A percentile compares a stretch with the other conserved stretches of the same genome.
phyloP scores from a whole-genome alignment of 2,113 vertebrate genomes.

The Lathamus discolor region DNA sequence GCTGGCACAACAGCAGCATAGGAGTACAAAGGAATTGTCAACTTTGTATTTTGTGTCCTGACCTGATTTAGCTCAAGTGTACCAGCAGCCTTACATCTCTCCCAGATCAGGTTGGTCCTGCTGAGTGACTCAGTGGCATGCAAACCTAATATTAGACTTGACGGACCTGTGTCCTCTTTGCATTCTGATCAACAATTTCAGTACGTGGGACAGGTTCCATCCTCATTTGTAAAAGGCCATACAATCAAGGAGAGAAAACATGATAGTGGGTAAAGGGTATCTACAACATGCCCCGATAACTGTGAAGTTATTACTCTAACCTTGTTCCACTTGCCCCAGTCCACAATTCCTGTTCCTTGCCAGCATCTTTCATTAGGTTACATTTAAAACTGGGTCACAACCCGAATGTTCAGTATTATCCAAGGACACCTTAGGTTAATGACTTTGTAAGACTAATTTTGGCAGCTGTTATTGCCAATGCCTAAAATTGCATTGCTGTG shows the following conservation, averaged over 20 bases:
- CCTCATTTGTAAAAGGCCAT: background rate
- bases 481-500: background rate
- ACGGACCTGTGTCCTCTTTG: background rate
- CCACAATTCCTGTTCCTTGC: background rate
- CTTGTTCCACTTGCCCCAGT: background rate
- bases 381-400: background rate
- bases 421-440: background rate
- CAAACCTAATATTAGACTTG: background rate
- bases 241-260: background rate
- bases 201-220: background rate
- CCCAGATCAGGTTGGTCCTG: slow-evolving; percentile 1
- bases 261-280: background rate
- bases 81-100: background rate
- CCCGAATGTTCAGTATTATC: background rate
- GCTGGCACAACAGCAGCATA: background rate
- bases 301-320: background rate
- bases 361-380: background rate
- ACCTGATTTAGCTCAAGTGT: background rate
- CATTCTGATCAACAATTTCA: background rate
- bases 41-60: background rate
- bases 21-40: background rate
- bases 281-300: background rate
- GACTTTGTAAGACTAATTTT: background rate
- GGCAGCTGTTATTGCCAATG: background rate
- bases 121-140: background rate